phyloP scores from a whole-genome alignment of 2,113 vertebrate species.

The Saccopteryx bilineata region DNA sequence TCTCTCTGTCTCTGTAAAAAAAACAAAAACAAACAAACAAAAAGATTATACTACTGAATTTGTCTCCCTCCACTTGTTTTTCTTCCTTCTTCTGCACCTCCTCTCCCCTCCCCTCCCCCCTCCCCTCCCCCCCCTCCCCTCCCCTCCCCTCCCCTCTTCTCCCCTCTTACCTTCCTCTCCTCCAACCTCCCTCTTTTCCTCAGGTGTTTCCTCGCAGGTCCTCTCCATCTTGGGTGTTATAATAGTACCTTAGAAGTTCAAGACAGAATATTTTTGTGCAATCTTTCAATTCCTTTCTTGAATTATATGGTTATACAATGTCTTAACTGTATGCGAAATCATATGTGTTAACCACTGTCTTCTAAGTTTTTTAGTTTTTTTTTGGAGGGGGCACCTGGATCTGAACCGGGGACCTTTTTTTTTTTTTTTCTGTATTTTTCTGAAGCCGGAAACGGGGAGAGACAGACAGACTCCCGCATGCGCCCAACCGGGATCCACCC shows the following conservation, averaged over 20 bases:
- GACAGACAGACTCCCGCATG: too few relatives aligned
- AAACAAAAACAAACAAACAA: too few relatives aligned
- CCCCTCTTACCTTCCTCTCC: too few relatives aligned
- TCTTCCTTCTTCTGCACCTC: background rate
- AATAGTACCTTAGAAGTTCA: background rate
- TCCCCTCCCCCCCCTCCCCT: background rate
- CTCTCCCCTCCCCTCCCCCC: too few relatives aligned
- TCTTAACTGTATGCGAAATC: constrained; percentile 11
- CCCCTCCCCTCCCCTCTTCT: too few relatives aligned
- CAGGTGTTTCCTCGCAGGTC: background rate
- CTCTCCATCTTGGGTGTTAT: background rate
- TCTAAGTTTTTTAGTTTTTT: constrained; percentile 33
- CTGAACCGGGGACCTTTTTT: too few relatives aligned
- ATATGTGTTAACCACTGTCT: constrained; percentile 36
- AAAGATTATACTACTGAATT: background rate
- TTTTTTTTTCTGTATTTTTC: too few relatives aligned
- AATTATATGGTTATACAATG: background rate
- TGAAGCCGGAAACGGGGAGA: too few relatives aligned
- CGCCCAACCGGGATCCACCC: too few relatives aligned
- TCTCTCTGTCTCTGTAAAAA: too few relatives aligned
- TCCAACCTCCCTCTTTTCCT: background rate
- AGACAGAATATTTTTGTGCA: constrained; percentile 10
- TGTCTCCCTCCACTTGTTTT: background rate
- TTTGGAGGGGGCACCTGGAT: background rate
- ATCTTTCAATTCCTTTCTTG: background rate